Evolutionary conservation across 2,113 vertebrate species (phyloP), one percentile per base, ranked within the genome.

Genomic region (Maccullochella peelii): DNA sequence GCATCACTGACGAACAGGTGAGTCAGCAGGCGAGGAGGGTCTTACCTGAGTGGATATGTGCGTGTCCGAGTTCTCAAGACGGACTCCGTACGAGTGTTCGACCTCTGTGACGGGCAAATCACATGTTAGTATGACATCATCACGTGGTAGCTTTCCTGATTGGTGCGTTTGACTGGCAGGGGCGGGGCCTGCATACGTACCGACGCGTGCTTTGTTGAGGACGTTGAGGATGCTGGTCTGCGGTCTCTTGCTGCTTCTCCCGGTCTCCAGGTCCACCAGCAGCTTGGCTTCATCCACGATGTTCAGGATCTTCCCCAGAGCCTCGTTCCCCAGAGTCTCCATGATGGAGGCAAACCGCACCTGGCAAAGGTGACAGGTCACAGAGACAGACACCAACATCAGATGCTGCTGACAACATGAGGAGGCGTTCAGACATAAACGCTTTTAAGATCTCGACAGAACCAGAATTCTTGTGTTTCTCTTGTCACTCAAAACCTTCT

Each of bases 301-400:
- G 65, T 93, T 94, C 76, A 95, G 68, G 62, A 96, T 95, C 88
- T 94, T 95, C 14, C 94, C 95, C 81, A 96, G 67, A 74, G 95
- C 95, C 62, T 95, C 94, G 40, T 95, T 95, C 1, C 94, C 94
- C 84, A 96, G 84, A 5, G 91, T 91, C 79, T 95, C 95, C 95
- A 96, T 94, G 67, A 94, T 6, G 3, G 91, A 86, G 0, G 94
- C 94, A 58, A 95, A 96, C 86, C 63, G 83, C 57, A 92, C 87
- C 95, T 96, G 86, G 21, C 21, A 33, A 3, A 8, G 57, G 68
- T 49, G 44, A 85, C 5, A 57, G 58, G 42, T 68, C 59, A 74
- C 1, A 21, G 10, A 42, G 16, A 68, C 42, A 25, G 12, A 27
- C n/a, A 2, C 55, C 1, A 2, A 30, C 25, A 57, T 25, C 55